Conservation (phyloP, 2,797 vertebrate genomes). For the Ctenochaetus hawaiiensis region DNA sequence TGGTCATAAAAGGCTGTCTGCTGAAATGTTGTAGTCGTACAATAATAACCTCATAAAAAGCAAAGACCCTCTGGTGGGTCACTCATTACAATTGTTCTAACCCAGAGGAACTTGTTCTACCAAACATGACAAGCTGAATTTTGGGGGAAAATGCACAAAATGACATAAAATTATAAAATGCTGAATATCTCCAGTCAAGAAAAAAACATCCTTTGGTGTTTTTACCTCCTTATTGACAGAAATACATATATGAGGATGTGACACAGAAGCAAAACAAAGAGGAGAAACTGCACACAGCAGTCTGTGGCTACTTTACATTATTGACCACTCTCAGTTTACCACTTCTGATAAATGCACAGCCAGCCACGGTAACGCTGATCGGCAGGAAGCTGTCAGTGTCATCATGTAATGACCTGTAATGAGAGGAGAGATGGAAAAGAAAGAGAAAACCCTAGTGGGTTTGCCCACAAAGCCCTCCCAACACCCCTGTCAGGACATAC, state of each 20-base stretch:
- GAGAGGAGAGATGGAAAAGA: conserved; percentile 55
- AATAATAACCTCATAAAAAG: neutral
- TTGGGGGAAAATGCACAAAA: neutral
- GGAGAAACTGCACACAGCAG: neutral
- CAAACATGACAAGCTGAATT: neutral
- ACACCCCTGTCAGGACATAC: conserved; percentile 41
- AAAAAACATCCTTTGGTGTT: neutral
- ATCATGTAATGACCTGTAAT: conserved; percentile 66
- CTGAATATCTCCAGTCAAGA: neutral
- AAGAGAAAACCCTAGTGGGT: conserved; percentile 51
- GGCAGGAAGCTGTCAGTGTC: conserved; percentile 52
- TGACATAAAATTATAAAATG: neutral
- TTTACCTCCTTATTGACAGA: too few species aligned
- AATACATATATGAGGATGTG: neutral
- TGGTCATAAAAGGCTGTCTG: conserved; percentile 1
- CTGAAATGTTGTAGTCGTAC: conserved; percentile 4
- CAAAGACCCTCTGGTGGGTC: neutral
- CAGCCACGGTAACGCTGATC: conserved; percentile 25
- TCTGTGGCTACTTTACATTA: conserved; percentile 14
- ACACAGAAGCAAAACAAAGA: neutral
- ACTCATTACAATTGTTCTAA: neutral
- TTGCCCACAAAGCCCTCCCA: conserved; percentile 43
- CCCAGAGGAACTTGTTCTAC: neutral
- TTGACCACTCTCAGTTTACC: conserved; percentile 36
- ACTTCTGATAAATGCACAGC: conserved; percentile 19